Evolutionary conservation across 2,113 vertebrate species (phyloP).

Genomic region (Ascaphus truei): DNA sequence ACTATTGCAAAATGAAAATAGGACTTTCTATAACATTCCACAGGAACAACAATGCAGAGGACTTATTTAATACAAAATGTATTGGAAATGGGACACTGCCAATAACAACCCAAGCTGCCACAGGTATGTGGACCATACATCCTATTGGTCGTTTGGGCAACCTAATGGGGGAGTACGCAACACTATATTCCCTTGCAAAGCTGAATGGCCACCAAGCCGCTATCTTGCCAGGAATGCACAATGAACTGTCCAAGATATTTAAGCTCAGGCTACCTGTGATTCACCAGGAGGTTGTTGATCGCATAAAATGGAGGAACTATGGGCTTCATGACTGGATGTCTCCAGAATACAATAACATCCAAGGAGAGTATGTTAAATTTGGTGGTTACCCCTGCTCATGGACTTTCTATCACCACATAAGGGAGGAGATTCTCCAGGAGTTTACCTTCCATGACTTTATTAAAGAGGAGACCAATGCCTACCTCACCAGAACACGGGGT

Average conservation of each 20-base stretch:
- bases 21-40: neutral
- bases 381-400: conserved; percentile 33
- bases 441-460: conserved; percentile 33
- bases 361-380: conserved; percentile 20
- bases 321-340: conserved; percentile 29
- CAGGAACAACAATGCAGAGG: neutral
- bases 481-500: neutral
- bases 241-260: neutral
- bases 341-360: conserved; percentile 12
- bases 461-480: conserved; percentile 7
- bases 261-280: neutral
- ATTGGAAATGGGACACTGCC: too few species aligned
- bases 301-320: neutral
- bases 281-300: neutral
- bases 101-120: neutral
- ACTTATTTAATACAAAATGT: neutral
- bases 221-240: neutral
- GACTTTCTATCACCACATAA: conserved; percentile 35
- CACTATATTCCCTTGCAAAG: conserved; percentile 48
- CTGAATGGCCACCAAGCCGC: conserved; percentile 33
- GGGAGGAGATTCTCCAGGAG: conserved; percentile 25
- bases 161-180: conserved; percentile 55
- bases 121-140: conserved; percentile 40
- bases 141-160: conserved; percentile 45
- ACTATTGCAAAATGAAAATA: neutral